Evolutionary conservation across 1,140 invertebrate species (phyloP).

Genomic region (Delia radicum): DNA sequence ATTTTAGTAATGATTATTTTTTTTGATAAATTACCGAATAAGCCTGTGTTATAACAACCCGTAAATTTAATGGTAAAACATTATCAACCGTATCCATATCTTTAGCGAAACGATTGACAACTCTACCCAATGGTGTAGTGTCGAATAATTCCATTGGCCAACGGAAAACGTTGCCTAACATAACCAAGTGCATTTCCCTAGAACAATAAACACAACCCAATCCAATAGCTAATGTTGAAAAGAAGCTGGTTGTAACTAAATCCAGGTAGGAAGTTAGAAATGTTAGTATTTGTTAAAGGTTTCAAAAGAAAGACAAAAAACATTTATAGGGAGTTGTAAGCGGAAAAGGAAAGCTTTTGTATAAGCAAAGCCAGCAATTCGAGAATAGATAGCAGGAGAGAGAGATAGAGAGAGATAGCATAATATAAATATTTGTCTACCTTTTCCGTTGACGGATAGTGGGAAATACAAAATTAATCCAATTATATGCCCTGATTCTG

Average conservation of each 20-base stretch:
- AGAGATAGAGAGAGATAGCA: too few species aligned
- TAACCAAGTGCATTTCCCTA: conserved; percentile 59
- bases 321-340: neutral
- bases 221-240: conserved; percentile 48
- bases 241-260: conserved; percentile 49
- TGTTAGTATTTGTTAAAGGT: neutral
- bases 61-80: conserved; percentile 51
- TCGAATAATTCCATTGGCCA: conserved; percentile 77
- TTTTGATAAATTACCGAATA: conserved; percentile 55
- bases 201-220: conserved; percentile 53
- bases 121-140: conserved; percentile 71
- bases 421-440: too few species aligned
- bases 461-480: too few species aligned
- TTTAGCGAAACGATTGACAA: conserved; percentile 75
- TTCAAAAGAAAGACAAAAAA: neutral
- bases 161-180: conserved; percentile 65
- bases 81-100: conserved; percentile 72
- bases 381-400: too few species aligned
- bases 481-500: too few species aligned
- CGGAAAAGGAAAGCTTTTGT: neutral
- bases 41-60: conserved; percentile 45
- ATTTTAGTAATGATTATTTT: too few species aligned
- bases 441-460: too few species aligned
- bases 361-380: too few species aligned
- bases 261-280: neutral